These are phyloP conservation scores for Propithecus deckenii DNA, from an alignment of 2,797 vertebrate species.

Conservation along the genomic window DNA sequence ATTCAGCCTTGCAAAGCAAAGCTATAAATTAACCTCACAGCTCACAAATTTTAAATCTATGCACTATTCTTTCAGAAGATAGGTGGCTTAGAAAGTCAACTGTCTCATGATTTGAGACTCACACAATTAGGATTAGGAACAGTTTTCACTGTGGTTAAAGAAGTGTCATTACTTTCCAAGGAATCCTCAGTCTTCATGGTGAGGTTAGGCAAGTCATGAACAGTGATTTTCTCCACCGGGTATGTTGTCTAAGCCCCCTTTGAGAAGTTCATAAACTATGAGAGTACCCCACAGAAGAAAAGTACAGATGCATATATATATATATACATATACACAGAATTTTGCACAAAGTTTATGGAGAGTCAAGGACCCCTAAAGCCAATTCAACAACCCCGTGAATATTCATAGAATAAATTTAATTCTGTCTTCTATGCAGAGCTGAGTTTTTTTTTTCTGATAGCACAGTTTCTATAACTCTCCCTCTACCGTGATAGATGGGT, in stretches of 20 bases:
- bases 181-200: not conserved
- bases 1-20: not conserved
- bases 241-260: not conserved
- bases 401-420: not conserved
- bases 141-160: not conserved
- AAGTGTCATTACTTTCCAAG: not conserved
- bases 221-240: not conserved
- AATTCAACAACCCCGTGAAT: not conserved
- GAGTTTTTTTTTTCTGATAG: not conserved
- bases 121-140: not conserved
- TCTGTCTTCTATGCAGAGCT: not conserved
- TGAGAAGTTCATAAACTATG: not conserved
- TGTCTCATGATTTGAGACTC: not conserved
- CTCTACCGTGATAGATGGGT: not conserved
- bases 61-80: not conserved
- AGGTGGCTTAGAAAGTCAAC: not conserved
- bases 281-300: not conserved
- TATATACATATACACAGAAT: not conserved
- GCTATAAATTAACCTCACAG: not conserved
- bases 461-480: not conserved
- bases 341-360: not conserved
- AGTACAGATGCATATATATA: too few relatives aligned
- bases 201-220: not conserved
- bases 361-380: not conserved
- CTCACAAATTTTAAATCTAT: not conserved